Base-by-base conservation (phyloP, 2,797 vertebrate species). In the Mus spretus region DNA sequence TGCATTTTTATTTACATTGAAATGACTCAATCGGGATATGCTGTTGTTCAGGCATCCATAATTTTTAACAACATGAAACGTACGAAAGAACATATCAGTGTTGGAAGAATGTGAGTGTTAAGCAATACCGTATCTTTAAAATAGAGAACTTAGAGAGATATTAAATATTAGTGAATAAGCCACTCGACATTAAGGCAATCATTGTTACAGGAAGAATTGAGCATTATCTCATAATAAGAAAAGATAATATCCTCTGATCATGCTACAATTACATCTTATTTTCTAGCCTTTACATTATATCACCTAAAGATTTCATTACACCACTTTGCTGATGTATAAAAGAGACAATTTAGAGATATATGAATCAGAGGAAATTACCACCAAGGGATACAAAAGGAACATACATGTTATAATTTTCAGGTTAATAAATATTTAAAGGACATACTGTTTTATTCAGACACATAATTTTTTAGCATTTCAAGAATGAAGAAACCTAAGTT, bases 1-100 rank as follows among this genome's bases (percentile, higher is more conserved):
- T 97, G 85, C 93, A 96, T 95, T 98, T 98, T 94, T 97, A 97
- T 98, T 97, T 98, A 93, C 88, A 72, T 92, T 96, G 90, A 28
- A 96, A 81, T 53, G 89, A 92, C 89, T 97, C 96, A 97, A 89
- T 67, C 89, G 80, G 94, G 94, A 97, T 85, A 75, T 34, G 37
- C 53, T 67, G 1, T 11, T 96, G 59, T 79, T 95, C 96, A 97
- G 53, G 59, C 90, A 87, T 44, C 78, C 80, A 88, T 97, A 97
- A 97, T 94, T 96, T 96, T 92, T 97, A 98, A 94, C 89, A 63
- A 85, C 47, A 96, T 74, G 90, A 97, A 97, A 93, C 50, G 89
- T 40, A 97, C 89, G 28, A 28, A 86, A 97, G 93, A 61, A 13
- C 20, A 55, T 67, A 65, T 85, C 82, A 82, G 81, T 94, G 70